Conservation (phyloP, 1,140 invertebrate species). For the Andrena cerasifolii region DNA sequence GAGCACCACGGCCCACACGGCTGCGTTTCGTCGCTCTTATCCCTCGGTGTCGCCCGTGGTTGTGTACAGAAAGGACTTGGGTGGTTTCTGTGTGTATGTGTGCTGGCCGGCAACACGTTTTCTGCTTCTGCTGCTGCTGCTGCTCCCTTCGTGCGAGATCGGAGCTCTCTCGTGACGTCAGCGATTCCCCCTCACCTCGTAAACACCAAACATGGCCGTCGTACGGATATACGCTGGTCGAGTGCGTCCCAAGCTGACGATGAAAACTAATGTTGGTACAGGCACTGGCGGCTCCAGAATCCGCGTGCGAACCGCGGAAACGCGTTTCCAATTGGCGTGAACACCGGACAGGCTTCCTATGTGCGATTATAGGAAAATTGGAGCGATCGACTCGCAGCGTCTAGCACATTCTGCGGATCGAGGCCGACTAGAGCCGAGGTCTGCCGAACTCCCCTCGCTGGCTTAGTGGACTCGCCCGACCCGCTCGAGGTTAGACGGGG, state of each 20-base stretch:
- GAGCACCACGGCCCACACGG: background rate
- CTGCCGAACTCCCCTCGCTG: slow-evolving; percentile 78
- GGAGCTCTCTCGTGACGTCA: slow-evolving; percentile 76
- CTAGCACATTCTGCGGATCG: slow-evolving; percentile 80
- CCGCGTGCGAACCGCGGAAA: slow-evolving; percentile 30
- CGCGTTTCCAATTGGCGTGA: slow-evolving; percentile 10
- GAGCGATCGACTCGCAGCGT: slow-evolving; percentile 69
- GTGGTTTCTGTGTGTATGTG: slow-evolving; percentile 16
- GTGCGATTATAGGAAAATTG: slow-evolving; percentile 49
- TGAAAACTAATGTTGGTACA: slow-evolving; percentile 52
- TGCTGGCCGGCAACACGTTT: slow-evolving; percentile 64
- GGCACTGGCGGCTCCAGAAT: slow-evolving; percentile 30
- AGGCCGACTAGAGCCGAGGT: slow-evolving; percentile 80
- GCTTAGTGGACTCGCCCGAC: slow-evolving; percentile 81
- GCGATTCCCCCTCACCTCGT: slow-evolving; percentile 79
- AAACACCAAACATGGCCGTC: slow-evolving; percentile 83
- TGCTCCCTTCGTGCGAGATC: slow-evolving; percentile 73
- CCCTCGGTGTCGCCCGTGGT: background rate
- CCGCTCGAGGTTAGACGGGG: slow-evolving; percentile 65
- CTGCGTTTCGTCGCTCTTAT: slow-evolving; percentile 11
- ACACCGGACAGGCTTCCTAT: slow-evolving; percentile 6
- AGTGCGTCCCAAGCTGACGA: slow-evolving; percentile 68
- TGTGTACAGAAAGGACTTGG: too few species aligned
- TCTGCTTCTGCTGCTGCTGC: slow-evolving; percentile 57
- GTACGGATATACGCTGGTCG: slow-evolving; percentile 72